Percentiles rank a stretch among this genome's conserved stretches.
phyloP scores from a whole-genome alignment of 2,113 vertebrate species.

The Mastomys natalensis region DNA sequence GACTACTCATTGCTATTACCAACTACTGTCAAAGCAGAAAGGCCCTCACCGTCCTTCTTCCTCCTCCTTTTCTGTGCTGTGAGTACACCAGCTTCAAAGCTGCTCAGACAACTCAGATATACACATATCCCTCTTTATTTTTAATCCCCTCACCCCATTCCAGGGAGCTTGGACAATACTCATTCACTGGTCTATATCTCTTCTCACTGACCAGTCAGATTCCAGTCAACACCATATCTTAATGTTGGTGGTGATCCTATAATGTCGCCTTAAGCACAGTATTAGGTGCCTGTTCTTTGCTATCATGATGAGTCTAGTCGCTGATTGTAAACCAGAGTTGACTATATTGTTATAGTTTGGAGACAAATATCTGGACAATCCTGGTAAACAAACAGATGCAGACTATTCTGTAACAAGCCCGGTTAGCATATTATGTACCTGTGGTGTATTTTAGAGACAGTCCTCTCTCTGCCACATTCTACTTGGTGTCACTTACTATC shows the following conservation, averaged over 20 bases:
- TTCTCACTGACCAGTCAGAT: too few relatives aligned
- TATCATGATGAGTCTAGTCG: neutral
- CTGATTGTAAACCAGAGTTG: neutral
- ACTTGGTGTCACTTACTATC: neutral
- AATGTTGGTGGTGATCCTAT: neutral
- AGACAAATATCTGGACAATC: neutral
- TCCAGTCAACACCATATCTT: neutral
- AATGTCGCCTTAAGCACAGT: neutral
- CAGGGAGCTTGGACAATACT: too few relatives aligned
- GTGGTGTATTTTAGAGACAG: neutral
- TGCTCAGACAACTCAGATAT: too few relatives aligned
- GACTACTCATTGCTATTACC: too few relatives aligned
- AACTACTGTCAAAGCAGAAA: too few relatives aligned
- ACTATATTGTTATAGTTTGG: neutral
- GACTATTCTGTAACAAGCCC: neutral
- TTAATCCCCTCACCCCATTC: too few relatives aligned
- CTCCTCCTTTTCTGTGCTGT: too few relatives aligned
- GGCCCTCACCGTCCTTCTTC: too few relatives aligned
- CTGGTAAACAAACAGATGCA: neutral
- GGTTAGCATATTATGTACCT: neutral
- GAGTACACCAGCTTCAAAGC: too few relatives aligned
- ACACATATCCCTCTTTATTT: too few relatives aligned
- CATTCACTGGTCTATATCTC: too few relatives aligned
- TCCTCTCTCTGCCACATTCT: neutral
- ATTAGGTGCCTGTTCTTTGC: neutral